Evolutionary conservation across 2,888 invertebrate species (phyloP).

Genomic region (Gibbula magus): DNA sequence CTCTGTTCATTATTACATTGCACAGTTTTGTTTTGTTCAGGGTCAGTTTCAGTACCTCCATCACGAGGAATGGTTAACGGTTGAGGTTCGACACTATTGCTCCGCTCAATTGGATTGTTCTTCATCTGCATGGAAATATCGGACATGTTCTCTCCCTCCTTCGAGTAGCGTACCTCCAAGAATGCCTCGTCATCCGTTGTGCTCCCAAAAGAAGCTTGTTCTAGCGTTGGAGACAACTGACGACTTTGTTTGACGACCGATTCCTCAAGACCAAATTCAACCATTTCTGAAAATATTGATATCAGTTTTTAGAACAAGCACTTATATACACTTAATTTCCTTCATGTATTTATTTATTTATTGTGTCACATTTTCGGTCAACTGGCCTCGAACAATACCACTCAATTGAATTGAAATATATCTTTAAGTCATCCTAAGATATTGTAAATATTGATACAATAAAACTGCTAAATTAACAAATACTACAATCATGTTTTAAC

Average conservation of each 20-base stretch:
- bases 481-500: too few species aligned
- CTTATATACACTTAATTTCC: too few species aligned
- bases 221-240: constrained; percentile 64
- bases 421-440: too few species aligned
- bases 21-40: background rate
- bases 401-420: too few species aligned
- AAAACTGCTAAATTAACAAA: too few species aligned
- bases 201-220: constrained; percentile 40
- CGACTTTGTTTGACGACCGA: constrained; percentile 78
- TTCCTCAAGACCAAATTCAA: constrained; percentile 88
- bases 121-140: constrained; percentile 38
- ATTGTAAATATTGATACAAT: too few species aligned
- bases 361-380: too few species aligned
- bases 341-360: too few species aligned
- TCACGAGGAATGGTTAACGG: constrained; percentile 56
- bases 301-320: too few species aligned
- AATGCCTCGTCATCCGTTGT: constrained; percentile 64
- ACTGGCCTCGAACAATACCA: too few species aligned
- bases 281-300: constrained; percentile 78
- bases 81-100: constrained; percentile 47
- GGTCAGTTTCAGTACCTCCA: background rate
- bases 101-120: constrained; percentile 25
- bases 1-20: constrained; percentile 28
- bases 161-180: constrained; percentile 65
- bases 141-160: constrained; percentile 22